Evolutionary conservation across 2,888 invertebrate genomes (phyloP), one percentile per base, ranked within the genome.

Genomic region (Lordiphosa andalusiaca): DNA sequence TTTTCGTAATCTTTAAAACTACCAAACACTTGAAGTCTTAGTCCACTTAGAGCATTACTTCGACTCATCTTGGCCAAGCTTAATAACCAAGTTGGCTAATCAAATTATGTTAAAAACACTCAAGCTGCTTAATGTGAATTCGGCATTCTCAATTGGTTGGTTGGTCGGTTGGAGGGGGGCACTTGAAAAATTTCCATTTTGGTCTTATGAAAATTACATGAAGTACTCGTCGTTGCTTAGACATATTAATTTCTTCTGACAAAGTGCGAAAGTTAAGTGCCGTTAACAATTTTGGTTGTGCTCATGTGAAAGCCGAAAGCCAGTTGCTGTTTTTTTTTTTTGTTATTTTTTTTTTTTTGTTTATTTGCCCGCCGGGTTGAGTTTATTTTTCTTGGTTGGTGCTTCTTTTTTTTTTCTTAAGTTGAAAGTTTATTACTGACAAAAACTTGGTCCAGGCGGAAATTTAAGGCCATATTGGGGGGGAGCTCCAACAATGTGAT

Each of bases 171-270:
- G n/a, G n/a, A n/a, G 36, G 36, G 60, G 40, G 69, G 38, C 78
- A 82, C 78, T 75, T 73, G 59, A 68, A 63, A 63, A 62, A 56
- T 67, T 71, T 80, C 75, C 71, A 81, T 80, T 73, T 83, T 75
- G 80, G 69, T 55, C 61, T 73, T 71, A 76, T 84, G 69, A 81
- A 83, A 76, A 69, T 81, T 80, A 71, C 61, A 77, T 77, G 80
- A 80, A 61, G 71, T 66, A 25, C 25, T 25, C 25, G 25, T 25
- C 25, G 25, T 25, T 71, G 57, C 68, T 52, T 50, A 57, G 65
- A 59, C 53, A 61, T 51, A 53, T 39, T 53, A 19, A 39, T 52
- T 13, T 23, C 38, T 40, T 30, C 21, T 51, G 21, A 36, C 25
- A 7, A 33, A 21, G 13, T 7, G 16, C 41, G 25, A 74, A 80